Evolutionary conservation across 1,140 invertebrate species (phyloP).

Genomic region (Tetranychus cinnabarinus): DNA sequence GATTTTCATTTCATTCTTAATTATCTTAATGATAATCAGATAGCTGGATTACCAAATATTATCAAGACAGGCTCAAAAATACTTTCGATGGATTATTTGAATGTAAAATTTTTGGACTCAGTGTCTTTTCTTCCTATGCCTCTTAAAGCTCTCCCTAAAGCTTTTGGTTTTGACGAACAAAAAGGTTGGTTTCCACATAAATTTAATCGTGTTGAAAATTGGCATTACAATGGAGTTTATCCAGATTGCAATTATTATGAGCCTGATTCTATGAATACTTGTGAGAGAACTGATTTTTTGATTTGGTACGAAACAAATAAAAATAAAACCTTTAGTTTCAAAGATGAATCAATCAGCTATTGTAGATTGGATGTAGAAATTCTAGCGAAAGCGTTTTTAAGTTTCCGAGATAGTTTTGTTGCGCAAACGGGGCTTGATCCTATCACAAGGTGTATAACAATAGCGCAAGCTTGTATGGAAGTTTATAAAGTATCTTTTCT

Average conservation of each 20-base stretch:
- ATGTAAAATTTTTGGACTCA: slow-evolving; percentile 1
- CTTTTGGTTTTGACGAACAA: neutral
- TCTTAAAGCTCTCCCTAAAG: neutral
- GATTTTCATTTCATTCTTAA: slow-evolving; percentile 1
- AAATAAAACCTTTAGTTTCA: neutral
- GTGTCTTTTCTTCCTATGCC: neutral
- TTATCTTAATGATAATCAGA: neutral
- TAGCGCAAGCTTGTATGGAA: neutral
- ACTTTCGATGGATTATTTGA: neutral
- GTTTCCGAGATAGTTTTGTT: neutral
- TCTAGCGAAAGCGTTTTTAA: neutral
- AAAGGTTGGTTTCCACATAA: slow-evolving; percentile 6
- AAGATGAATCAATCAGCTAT: neutral
- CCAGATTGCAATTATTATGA: neutral
- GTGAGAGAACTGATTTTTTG: neutral
- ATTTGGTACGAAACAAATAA: neutral
- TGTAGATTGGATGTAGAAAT: neutral
- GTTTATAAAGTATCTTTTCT: neutral
- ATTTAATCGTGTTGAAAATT: neutral
- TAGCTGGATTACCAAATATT: neutral
- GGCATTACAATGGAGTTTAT: neutral
- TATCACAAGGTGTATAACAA: neutral
- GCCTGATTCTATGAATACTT: neutral
- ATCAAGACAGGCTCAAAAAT: slow-evolving; percentile 1
- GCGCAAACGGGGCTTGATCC: slow-evolving; percentile 1